phyloP scores from a whole-genome alignment of 2,888 invertebrate genomes.

The Auanema sp. region DNA sequence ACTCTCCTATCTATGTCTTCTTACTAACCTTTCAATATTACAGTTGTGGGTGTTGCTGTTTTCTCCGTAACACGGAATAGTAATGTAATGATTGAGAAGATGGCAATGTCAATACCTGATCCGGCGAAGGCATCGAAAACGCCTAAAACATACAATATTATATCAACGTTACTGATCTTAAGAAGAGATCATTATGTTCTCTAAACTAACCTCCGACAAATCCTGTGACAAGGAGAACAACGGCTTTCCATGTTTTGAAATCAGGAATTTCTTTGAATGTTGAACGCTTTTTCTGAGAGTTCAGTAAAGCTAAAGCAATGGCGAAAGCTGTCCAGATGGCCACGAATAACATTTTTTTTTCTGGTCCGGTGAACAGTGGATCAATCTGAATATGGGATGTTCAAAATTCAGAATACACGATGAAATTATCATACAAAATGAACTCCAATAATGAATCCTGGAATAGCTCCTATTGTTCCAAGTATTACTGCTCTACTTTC shows the following conservation, averaged over 20 bases:
- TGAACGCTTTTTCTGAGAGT: slow-evolving; percentile 53
- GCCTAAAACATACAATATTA: slow-evolving; percentile 29
- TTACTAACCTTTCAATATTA: slow-evolving; percentile 64
- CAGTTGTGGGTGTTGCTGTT: slow-evolving; percentile 64
- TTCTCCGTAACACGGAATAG: slow-evolving; percentile 61
- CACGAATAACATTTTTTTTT: slow-evolving; percentile 65
- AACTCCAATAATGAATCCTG: slow-evolving; percentile 62
- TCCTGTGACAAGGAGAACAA: slow-evolving; percentile 57
- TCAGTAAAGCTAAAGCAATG: slow-evolving; percentile 61
- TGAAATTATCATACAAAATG: slow-evolving; percentile 28
- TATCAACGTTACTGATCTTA: too few species aligned
- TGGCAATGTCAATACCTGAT: slow-evolving; percentile 63
- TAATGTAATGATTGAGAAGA: slow-evolving; percentile 59
- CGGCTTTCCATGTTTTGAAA: slow-evolving; percentile 55
- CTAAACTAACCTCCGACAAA: slow-evolving; percentile 54
- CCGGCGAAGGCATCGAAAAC: slow-evolving; percentile 63
- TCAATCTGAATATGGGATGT: slow-evolving; percentile 40
- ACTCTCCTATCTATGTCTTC: slow-evolving; percentile 3
- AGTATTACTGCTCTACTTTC: slow-evolving; percentile 58
- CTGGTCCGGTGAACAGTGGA: slow-evolving; percentile 49
- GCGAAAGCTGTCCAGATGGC: slow-evolving; percentile 64
- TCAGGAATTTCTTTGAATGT: slow-evolving; percentile 51
- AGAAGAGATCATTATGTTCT: neutral
- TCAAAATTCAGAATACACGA: too few species aligned
- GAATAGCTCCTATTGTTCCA: slow-evolving; percentile 54